phyloP scores from a whole-genome alignment of 2,113 vertebrate species.

The Ceratotherium simum region DNA sequence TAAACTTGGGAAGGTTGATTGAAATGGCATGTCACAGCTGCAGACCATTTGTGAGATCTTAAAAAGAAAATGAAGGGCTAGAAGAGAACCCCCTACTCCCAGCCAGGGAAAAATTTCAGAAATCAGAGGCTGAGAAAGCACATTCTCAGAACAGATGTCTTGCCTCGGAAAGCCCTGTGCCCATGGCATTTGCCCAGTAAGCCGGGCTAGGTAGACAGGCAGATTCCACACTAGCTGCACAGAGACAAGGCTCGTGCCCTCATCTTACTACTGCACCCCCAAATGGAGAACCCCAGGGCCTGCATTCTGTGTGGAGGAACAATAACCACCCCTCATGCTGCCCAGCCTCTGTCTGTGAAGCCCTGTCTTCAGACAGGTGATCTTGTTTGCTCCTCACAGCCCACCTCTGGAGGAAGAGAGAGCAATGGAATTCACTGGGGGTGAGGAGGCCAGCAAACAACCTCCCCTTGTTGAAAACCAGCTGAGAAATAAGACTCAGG shows the following conservation, averaged over 20 bases:
- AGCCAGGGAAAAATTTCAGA: not conserved
- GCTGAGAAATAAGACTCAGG: not conserved
- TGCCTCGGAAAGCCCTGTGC: not conserved
- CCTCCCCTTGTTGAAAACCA: not conserved
- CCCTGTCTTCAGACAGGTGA: not conserved
- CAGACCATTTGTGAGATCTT: conserved; percentile 58
- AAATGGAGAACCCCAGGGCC: no score
- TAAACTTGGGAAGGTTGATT: conserved; percentile 49
- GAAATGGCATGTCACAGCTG: conserved; percentile 50
- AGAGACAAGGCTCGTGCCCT: not conserved
- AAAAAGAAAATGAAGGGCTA: conserved; percentile 52
- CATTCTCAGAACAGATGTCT: not conserved
- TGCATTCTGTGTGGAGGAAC: rapidly evolving
- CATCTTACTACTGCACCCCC: rapidly evolving
- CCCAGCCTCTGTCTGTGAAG: not conserved
- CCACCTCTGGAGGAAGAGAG: not conserved
- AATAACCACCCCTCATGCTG: not conserved
- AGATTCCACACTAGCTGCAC: not conserved
- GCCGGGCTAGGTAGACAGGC: not conserved
- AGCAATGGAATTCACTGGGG: rapidly evolving
- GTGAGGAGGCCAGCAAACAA: not conserved
- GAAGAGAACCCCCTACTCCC: not conserved
- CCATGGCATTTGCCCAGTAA: rapidly evolving
- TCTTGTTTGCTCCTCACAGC: not conserved
- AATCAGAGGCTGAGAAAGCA: not conserved